Conservation (phyloP, 2,113 vertebrate genomes). For the Ammodramus savannarum region DNA sequence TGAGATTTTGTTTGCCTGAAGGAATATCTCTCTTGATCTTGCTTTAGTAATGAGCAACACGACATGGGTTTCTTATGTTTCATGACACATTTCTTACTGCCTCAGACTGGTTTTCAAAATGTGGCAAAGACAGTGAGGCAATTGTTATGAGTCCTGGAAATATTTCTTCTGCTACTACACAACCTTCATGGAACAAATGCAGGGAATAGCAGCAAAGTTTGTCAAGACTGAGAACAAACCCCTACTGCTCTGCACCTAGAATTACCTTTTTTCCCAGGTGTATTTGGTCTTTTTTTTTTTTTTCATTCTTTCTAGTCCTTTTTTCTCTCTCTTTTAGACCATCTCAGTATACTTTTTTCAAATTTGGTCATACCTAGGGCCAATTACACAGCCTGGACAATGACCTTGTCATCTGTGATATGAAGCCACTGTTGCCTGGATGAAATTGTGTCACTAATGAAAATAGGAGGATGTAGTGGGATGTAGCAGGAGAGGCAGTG, state of each 20-base stretch:
- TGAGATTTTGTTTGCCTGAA: neutral
- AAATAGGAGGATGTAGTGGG: rapidly evolving
- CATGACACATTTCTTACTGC: neutral
- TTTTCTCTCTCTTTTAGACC: neutral
- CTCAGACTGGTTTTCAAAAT: neutral
- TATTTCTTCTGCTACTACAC: neutral
- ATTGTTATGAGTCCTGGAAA: neutral
- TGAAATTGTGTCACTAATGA: neutral
- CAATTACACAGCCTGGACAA: neutral
- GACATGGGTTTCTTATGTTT: neutral
- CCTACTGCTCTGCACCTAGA: neutral
- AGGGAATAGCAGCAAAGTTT: neutral
- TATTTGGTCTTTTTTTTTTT: neutral
- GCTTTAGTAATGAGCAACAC: neutral
- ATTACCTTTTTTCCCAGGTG: neutral
- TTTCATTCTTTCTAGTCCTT: neutral
- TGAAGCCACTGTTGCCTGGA: neutral
- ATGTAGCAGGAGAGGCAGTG: neutral
- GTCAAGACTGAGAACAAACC: neutral
- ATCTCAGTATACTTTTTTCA: neutral
- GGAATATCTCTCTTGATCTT: neutral
- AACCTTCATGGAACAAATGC: neutral
- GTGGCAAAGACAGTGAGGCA: neutral
- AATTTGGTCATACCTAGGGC: neutral
- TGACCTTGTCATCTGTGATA: neutral